Percentiles rank a stretch among this genome's conserved stretches.
phyloP scores from a whole-genome alignment of 2,113 vertebrate species.

The Brevimyrus niger region DNA sequence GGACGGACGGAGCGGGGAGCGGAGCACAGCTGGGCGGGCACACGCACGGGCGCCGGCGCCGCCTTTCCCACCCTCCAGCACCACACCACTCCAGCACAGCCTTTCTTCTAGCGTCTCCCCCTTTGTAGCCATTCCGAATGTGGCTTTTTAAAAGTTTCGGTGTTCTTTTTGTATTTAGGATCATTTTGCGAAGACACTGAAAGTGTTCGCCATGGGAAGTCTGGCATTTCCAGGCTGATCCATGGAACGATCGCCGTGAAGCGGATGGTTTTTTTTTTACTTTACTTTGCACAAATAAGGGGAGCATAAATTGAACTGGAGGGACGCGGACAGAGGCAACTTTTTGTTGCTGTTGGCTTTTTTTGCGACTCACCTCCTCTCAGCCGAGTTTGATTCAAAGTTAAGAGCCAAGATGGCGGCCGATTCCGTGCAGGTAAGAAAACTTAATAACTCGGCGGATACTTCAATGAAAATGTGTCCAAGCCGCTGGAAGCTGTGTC shows the following conservation, averaged over 20 bases:
- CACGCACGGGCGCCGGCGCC: neutral
- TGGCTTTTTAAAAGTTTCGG: constrained; percentile 10
- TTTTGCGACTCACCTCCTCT: constrained; percentile 49
- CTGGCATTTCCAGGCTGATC: constrained; percentile 41
- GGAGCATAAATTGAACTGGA: constrained; percentile 46
- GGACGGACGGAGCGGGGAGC: neutral
- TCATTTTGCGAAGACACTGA: neutral
- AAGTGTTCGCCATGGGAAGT: constrained; percentile 41
- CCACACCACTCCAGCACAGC: neutral
- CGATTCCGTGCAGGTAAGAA: constrained; percentile 74
- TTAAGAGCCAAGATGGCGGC: constrained; percentile 72
- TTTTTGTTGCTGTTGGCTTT: neutral
- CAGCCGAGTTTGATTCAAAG: constrained; percentile 63
- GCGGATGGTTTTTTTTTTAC: constrained; percentile 4
- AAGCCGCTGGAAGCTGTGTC: neutral
- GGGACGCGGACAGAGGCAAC: constrained; percentile 4
- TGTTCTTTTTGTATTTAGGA: neutral
- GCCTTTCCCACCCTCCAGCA: neutral
- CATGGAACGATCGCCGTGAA: constrained; percentile 32
- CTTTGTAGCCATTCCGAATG: neutral
- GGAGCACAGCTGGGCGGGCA: neutral
- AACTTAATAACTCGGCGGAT: constrained; percentile 56
- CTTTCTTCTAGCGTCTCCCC: neutral
- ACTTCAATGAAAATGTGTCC: neutral
- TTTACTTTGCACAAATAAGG: constrained; percentile 41